Evolutionary conservation across 2,888 invertebrate species (phyloP).

Genomic region (Liposcelis brunnea): DNA sequence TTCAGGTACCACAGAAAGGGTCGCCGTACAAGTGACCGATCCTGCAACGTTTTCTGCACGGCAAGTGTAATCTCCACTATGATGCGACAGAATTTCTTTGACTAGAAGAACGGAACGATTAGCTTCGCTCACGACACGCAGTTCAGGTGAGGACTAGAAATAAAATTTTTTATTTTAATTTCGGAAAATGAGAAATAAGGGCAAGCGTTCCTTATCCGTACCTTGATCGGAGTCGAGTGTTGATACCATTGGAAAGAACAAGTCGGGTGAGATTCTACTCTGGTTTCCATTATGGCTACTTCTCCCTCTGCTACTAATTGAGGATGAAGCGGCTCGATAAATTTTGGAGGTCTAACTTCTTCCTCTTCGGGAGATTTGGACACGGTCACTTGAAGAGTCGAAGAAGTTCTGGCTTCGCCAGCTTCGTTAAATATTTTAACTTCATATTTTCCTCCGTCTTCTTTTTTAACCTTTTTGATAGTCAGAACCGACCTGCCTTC

Average conservation of each 20-base stretch:
- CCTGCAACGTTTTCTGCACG: slow-evolving; percentile 81
- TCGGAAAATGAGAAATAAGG: no score
- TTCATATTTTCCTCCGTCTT: slow-evolving; percentile 77
- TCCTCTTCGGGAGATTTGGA: slow-evolving; percentile 24
- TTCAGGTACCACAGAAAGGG: slow-evolving; percentile 42
- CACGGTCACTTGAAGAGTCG: slow-evolving; percentile 60
- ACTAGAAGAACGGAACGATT: slow-evolving; percentile 68
- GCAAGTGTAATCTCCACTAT: slow-evolving; percentile 63
- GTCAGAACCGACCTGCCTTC: slow-evolving; percentile 45
- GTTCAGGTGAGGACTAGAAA: slow-evolving; percentile 39
- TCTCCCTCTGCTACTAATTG: slow-evolving; percentile 53
- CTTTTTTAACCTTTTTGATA: slow-evolving; percentile 49
- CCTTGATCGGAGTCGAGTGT: slow-evolving; percentile 49
- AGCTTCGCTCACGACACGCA: slow-evolving; percentile 52
- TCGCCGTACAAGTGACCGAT: slow-evolving; percentile 71
- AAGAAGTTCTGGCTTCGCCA: slow-evolving; percentile 62
- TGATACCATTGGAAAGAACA: slow-evolving; percentile 81
- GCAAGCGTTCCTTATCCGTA: slow-evolving; percentile 16
- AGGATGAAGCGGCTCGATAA: slow-evolving; percentile 52
- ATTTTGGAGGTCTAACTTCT: slow-evolving; percentile 49
- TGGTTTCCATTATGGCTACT: slow-evolving; percentile 59
- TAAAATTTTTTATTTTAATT: not conserved
- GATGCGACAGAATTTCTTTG: slow-evolving; percentile 48
- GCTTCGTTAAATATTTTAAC: slow-evolving; percentile 59
- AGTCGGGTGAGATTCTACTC: slow-evolving; percentile 55